phyloP scores from a whole-genome alignment of 2,113 vertebrate species.

The Chunga burmeisteri region DNA sequence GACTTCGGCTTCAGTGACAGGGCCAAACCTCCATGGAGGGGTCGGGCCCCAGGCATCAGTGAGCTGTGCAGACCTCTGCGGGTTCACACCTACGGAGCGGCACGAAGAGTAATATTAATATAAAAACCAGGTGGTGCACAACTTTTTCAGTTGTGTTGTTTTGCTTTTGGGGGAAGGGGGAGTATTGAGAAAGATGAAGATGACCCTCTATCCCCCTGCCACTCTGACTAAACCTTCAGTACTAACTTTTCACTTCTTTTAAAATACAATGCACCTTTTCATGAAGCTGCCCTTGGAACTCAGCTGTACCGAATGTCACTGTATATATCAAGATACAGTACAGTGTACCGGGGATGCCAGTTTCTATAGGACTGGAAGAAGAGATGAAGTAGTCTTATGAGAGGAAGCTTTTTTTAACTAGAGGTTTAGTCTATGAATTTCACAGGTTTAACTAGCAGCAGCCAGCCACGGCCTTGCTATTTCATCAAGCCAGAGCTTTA shows the following conservation, averaged over 20 bases:
- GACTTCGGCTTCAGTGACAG: not conserved
- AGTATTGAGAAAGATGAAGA: not conserved
- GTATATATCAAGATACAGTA: not conserved
- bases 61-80: not conserved
- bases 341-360: not conserved
- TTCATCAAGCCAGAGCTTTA: not conserved
- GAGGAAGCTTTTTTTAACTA: not conserved
- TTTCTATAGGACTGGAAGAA: not conserved
- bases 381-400: not conserved
- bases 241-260: not conserved
- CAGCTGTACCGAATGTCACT: not conserved
- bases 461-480: not conserved
- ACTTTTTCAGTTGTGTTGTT: not conserved
- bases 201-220: not conserved
- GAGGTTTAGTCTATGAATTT: not conserved
- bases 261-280: constrained; percentile 17
- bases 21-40: not conserved
- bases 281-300: not conserved
- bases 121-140: constrained; percentile 12
- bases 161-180: not conserved
- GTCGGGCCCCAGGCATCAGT: not conserved
- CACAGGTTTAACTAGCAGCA: not conserved
- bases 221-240: not conserved
- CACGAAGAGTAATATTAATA: not conserved
- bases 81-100: not conserved